Base-by-base conservation (phyloP, 1,140 invertebrate genomes). In the Harlomillsia oculata region DNA sequence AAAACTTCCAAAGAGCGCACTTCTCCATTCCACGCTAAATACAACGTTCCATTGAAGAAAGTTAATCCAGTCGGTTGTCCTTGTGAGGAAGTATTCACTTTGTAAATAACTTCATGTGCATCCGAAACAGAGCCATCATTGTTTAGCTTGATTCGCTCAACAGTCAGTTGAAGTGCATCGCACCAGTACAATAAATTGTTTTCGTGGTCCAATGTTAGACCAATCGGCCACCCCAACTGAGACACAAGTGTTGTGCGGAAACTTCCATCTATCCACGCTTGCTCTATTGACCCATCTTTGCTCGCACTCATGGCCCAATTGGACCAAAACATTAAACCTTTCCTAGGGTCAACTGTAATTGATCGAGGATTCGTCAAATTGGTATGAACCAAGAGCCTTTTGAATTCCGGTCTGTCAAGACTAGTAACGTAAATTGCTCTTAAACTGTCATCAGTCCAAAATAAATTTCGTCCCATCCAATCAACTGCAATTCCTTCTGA, bases 381-480 rank as follows among this genome's bases (percentile, higher is more conserved):
- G 18, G 74, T 75, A 48, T 71, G 67, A 11, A 82, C 69, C 32
- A 85, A 69, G 30, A 75, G 75, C 66, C 75, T 76, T 14, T 73
- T 69, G 39, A 75, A 70, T 21, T 70, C 69, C 2, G 75, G 67
- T 64, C 79, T 74, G 26, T 75, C 70, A 46, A 86, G 67, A 25
- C 75, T 74, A 18, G 79, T 76, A 26, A 83, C 82, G 65, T 74
- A 78, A 62, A 87, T 78, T 9, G 72, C 71, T 5, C 76, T 74
- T 53, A 77, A 70, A 36, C 76, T 75, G 67, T 81, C 78, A 71
- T 85, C 84, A 39, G 83, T 82, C 84, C 85, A 92, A 73, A 89
- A 93, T 28, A 92, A 65, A 69, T 89, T 88, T 29, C 80, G 74
- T 39, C 80, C 78, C 67, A 87, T 78, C 83, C 83, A 87, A 71